Conservation (phyloP, 1,140 invertebrate species). For the Euura lappo region DNA sequence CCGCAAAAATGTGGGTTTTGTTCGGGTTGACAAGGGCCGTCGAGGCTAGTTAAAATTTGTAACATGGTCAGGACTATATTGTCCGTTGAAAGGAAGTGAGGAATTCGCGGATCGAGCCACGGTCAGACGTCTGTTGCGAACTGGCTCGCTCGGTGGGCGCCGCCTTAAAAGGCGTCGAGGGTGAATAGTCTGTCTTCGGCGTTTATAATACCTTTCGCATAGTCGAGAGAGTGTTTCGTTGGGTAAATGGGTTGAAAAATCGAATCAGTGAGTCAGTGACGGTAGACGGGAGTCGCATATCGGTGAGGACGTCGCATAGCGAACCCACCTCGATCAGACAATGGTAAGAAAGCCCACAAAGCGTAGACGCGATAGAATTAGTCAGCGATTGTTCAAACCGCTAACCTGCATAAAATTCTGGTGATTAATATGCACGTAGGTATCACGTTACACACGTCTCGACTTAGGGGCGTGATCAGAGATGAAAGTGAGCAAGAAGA, state of each 20-base stretch:
- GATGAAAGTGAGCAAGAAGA: not conserved
- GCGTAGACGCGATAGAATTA: not conserved
- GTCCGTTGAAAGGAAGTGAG: not conserved
- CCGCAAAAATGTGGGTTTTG: no score
- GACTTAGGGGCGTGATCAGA: not conserved
- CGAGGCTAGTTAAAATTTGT: no score
- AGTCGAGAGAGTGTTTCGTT: conserved; percentile 8
- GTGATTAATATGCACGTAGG: not conserved
- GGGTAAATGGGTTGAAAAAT: conserved; percentile 41
- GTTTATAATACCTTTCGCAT: conserved; percentile 3
- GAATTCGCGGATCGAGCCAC: not conserved
- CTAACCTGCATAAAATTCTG: not conserved
- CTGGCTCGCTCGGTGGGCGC: conserved; percentile 8
- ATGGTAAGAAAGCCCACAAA: not conserved
- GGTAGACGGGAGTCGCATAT: not conserved
- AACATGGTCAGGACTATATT: no score
- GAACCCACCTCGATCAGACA: not conserved
- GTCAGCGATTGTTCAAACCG: not conserved
- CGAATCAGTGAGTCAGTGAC: conserved; percentile 33
- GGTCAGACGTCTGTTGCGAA: not conserved
- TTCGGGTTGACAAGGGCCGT: no score
- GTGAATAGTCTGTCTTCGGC: conserved; percentile 4
- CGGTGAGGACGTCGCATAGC: conserved; percentile 9
- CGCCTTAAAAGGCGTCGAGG: conserved; percentile 9
- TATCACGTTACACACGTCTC: not conserved